A percentile compares a stretch with the other conserved stretches of the same genome.
phyloP scores from a whole-genome alignment of 2,888 invertebrate genomes.

The Hipparchia sbordonii region DNA sequence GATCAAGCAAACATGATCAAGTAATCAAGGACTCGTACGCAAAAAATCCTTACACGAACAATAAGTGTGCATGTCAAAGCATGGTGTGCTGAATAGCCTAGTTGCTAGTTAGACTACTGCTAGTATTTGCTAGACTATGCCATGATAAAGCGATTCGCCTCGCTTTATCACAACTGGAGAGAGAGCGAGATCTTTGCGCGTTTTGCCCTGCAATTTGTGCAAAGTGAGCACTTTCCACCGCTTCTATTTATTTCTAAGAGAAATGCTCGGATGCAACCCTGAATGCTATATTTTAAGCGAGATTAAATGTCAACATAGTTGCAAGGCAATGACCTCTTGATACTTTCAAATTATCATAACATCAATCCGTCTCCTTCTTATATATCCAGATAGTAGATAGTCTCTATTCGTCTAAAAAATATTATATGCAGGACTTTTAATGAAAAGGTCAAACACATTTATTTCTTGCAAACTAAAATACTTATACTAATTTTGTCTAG shows the following conservation, averaged over 20 bases:
- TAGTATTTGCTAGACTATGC: constrained; percentile 9
- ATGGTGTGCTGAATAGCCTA: no score
- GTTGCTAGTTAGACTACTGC: constrained; percentile 32
- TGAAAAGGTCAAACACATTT: no score
- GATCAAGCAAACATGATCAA: no score
- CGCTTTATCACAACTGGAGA: constrained; percentile 50
- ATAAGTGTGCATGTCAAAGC: no score
- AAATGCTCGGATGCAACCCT: constrained; percentile 50
- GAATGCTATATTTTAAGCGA: constrained; percentile 50
- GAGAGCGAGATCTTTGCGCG: constrained; percentile 45
- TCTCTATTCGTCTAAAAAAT: neutral
- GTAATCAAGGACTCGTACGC: no score
- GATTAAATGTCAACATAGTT: constrained; percentile 53
- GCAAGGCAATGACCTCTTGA: constrained; percentile 24
- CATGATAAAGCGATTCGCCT: constrained; percentile 29
- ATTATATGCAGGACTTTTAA: no score
- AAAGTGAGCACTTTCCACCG: constrained; percentile 53
- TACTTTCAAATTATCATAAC: constrained; percentile 13
- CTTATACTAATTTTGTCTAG: no score
- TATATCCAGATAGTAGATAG: neutral
- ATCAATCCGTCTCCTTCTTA: neutral
- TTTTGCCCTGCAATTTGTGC: constrained; percentile 56
- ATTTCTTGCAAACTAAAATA: no score
- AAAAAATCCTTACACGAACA: no score
- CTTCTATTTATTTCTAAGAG: constrained; percentile 57